Conservation (phyloP, 2,113 vertebrate species). For the Megaleporinus macrocephalus region DNA sequence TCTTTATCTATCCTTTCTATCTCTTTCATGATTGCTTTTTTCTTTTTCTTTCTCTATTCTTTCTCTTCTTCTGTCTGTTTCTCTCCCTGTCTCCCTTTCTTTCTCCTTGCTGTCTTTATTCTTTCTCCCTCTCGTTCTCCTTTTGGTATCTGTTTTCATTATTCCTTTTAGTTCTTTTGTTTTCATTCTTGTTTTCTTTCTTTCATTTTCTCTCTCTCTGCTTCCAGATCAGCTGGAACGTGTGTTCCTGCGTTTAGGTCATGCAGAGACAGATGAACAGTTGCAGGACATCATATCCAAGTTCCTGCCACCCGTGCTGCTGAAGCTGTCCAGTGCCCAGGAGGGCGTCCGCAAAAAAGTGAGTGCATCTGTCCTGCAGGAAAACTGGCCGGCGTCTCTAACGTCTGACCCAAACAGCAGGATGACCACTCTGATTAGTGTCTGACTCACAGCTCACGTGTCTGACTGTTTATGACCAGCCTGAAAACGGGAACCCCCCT, state of each 20-base stretch:
- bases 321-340: slow-evolving; percentile 96
- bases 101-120: background rate
- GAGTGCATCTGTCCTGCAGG: slow-evolving; percentile 52
- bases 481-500: too few species aligned
- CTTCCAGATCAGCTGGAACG: slow-evolving; percentile 94
- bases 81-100: background rate
- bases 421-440: too few species aligned
- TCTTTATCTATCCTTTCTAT: background rate
- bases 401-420: too few species aligned
- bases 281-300: slow-evolving; percentile 98
- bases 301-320: slow-evolving; percentile 95
- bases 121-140: background rate
- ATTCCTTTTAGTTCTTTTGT: background rate
- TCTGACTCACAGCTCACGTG: too few species aligned
- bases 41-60: background rate
- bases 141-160: background rate
- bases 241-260: slow-evolving; percentile 96
- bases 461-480: too few species aligned
- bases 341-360: slow-evolving; percentile 99
- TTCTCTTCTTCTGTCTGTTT: background rate
- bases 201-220: slow-evolving; percentile 8
- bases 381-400: too few species aligned
- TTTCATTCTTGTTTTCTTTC: background rate
- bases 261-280: slow-evolving; percentile 97
- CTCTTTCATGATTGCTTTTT: background rate